Evolutionary conservation across 2,888 invertebrate genomes (phyloP).

Genomic region (Drosophila fungiperda): DNA sequence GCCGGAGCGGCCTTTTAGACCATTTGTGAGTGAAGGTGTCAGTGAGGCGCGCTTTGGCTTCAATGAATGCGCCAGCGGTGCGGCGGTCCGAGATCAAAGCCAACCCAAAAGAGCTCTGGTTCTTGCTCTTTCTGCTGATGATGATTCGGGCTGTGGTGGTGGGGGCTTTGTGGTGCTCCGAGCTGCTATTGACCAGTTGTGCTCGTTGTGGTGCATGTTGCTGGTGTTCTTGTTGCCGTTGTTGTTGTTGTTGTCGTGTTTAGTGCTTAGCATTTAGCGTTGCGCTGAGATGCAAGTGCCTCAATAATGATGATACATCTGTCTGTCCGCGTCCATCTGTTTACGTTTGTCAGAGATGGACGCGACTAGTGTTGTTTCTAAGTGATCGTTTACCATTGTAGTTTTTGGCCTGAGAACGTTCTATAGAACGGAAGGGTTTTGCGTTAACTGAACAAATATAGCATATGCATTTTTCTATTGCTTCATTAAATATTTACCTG

Average conservation of each 20-base stretch:
- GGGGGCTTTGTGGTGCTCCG: constrained; percentile 31
- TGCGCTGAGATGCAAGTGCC: constrained; percentile 52
- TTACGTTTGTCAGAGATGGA: constrained; percentile 18
- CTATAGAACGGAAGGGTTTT: not conserved
- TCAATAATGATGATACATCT: constrained; percentile 44
- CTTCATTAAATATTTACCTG: not conserved
- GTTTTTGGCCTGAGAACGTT: not conserved
- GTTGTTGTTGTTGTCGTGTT: constrained; percentile 47
- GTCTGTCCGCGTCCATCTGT: constrained; percentile 17
- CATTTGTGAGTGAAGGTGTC: constrained; percentile 71
- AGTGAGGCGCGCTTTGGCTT: constrained; percentile 59
- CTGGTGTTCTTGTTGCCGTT: constrained; percentile 34
- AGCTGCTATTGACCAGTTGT: constrained; percentile 44
- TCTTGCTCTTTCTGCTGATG: constrained; percentile 38
- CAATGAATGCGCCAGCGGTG: constrained; percentile 65
- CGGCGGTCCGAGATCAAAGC: constrained; percentile 76
- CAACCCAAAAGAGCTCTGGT: constrained; percentile 60
- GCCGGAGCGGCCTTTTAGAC: constrained; percentile 76
- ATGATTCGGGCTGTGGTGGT: constrained; percentile 26
- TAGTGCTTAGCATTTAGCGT: constrained; percentile 28
- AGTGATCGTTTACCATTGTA: constrained; percentile 1
- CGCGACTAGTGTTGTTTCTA: constrained; percentile 14
- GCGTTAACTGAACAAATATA: not conserved
- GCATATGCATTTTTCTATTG: not conserved
- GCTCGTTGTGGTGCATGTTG: constrained; percentile 35